Conservation (phyloP, 2,797 vertebrate species). For the Lagothrix lagotricha region DNA sequence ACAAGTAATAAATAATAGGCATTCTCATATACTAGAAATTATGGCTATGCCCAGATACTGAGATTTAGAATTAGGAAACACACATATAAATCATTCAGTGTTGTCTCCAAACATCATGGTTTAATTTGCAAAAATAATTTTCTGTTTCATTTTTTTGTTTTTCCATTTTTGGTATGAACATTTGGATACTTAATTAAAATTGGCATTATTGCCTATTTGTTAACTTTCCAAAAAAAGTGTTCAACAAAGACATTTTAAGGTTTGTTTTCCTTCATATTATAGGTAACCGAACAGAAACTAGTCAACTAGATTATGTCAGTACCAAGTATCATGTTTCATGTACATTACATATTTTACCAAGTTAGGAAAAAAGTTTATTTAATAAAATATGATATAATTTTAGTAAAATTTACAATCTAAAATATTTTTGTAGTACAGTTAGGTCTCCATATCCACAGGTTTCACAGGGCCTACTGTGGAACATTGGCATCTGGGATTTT, state of each 20-base stretch:
- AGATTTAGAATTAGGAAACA: not conserved
- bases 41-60: not conserved
- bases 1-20: not conserved
- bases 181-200: slow-evolving; percentile 6
- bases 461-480: not conserved
- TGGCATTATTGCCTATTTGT: not conserved
- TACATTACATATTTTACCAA: not conserved
- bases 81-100: not conserved
- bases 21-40: not conserved
- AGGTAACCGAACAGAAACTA: not conserved
- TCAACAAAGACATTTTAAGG: not conserved
- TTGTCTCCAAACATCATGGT: not conserved
- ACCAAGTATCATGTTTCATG: not conserved
- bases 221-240: not conserved
- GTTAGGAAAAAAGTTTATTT: not conserved
- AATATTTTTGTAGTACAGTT: not conserved
- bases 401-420: not conserved
- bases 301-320: not conserved
- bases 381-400: slow-evolving; percentile 11
- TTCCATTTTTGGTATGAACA: not conserved
- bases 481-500: not conserved
- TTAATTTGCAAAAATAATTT: not conserved
- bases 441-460: not conserved
- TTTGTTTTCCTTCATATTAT: not conserved
- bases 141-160: not conserved